These are phyloP conservation scores for Phoenicopterus ruber DNA, from an alignment of 2,113 vertebrate genomes.

Conservation along the genomic window DNA sequence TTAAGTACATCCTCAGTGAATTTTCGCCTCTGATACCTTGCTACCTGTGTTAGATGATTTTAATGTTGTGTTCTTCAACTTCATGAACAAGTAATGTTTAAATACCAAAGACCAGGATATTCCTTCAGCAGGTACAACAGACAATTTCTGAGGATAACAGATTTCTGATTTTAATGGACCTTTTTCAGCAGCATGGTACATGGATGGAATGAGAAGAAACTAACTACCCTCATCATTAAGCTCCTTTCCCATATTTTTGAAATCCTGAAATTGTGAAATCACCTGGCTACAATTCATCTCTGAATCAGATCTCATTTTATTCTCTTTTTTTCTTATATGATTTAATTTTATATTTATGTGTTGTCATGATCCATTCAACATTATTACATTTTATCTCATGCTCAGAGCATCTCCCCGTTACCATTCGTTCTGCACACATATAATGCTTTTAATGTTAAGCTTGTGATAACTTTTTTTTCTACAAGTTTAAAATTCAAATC, in stretches of 20 bases:
- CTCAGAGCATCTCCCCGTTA: not conserved
- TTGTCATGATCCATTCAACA: not conserved
- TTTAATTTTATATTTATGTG: not conserved
- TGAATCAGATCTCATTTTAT: not conserved
- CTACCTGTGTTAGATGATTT: not conserved
- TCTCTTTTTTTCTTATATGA: not conserved
- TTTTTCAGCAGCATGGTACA: not conserved
- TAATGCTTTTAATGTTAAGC: not conserved
- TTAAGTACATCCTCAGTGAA: not conserved
- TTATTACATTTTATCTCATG: not conserved
- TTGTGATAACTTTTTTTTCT: not conserved
- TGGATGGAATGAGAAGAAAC: not conserved
- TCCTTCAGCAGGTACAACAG: not conserved
- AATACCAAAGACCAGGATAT: not conserved
- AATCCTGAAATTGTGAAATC: not conserved
- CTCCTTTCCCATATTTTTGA: not conserved
- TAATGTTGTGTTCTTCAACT: not conserved
- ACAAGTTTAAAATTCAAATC: not conserved
- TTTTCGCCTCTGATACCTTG: accelerated
- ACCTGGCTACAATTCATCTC: not conserved
- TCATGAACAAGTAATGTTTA: not conserved
- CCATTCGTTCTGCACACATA: not conserved
- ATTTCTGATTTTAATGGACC: not conserved
- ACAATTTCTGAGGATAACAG: not conserved
- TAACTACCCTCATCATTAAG: not conserved